Base-by-base conservation (phyloP, 2,888 invertebrate genomes). In the Craniophora ligustri region DNA sequence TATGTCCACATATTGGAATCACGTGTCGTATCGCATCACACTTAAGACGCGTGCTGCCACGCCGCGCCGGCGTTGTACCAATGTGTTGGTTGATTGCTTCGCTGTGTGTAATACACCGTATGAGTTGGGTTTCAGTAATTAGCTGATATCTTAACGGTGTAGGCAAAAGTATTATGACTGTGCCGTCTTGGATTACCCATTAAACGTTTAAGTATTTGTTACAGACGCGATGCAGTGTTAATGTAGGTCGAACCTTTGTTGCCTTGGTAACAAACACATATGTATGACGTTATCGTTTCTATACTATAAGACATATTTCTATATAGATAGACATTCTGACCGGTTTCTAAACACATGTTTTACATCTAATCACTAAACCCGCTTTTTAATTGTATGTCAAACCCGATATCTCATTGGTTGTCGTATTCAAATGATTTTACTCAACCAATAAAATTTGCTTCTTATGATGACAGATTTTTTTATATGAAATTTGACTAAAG, bases 11-110 rank as follows among this genome's bases (percentile, higher is more conserved):
- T 65, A 72, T 36, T 46, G 35, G 41, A 57, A 55, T 82, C 85
- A 85, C 85, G 84, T 86, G 86, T 76, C 60, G 51, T 21, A 44
- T 58, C 66, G 60, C 72, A 78, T 82, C 86, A 87, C 82, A 80
- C 78, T 61, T 67, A 64, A 64, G 68, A 78, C 80, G 82, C 85
- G 84, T 85, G 85, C 73, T 65, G 69, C 70, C 40, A n/a, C n/a
- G n/a, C n/a, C n/a, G n/a, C n/a, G 49, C 59, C 49, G 53, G 45
- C 47, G 65, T 58, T 72, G 66, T 68, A 57, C 50, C 41, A 60
- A 60, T 63, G 60, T 67, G 56, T 63, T 39, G 54, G 57, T 70
- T 61, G 60, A 75, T 73, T 69, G 47, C 55, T 62, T 60, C 58
- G 57, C 57, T 51, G 45, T 44, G 57, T 40, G 26, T 26, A 26